A percentile compares a stretch with the other conserved stretches of the same genome.
These are phyloP conservation scores for Oikopleura dioica DNA, from an alignment of 23 tunicate genomes.

Conservation along the genomic window DNA sequence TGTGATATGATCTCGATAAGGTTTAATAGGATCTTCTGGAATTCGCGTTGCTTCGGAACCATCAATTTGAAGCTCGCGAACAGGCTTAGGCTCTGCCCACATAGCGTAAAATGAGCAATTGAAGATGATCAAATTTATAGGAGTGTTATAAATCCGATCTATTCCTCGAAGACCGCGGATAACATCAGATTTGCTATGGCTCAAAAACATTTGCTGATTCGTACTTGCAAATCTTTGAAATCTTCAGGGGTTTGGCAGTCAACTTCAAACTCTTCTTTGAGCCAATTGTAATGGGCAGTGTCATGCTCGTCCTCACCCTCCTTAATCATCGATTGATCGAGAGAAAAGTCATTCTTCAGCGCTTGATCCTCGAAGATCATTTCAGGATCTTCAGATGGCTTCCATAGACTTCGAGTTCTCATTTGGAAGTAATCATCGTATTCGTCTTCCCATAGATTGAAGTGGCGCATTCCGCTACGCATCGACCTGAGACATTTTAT, in stretches of 20 bases:
- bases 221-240: not conserved
- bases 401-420: too few relatives aligned
- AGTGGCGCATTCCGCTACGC: too few relatives aligned
- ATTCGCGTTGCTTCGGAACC: not conserved
- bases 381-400: not conserved
- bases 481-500: too few relatives aligned
- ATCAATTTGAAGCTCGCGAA: not conserved
- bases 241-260: not conserved
- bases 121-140: not conserved
- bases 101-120: not conserved
- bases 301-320: not conserved
- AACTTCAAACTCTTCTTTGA: not conserved
- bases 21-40: not conserved
- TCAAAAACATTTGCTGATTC: not conserved
- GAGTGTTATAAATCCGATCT: not conserved
- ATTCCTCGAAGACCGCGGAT: not conserved
- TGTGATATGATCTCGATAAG: not conserved
- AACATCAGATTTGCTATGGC: not conserved
- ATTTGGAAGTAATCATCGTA: too few relatives aligned
- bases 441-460: too few relatives aligned
- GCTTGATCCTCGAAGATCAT: too few relatives aligned
- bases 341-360: not conserved
- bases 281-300: not conserved
- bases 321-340: not conserved
- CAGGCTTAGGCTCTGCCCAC: constrained; percentile 18